phyloP scores from a whole-genome alignment of 2,113 vertebrate species.

The Taurulus bubalis region DNA sequence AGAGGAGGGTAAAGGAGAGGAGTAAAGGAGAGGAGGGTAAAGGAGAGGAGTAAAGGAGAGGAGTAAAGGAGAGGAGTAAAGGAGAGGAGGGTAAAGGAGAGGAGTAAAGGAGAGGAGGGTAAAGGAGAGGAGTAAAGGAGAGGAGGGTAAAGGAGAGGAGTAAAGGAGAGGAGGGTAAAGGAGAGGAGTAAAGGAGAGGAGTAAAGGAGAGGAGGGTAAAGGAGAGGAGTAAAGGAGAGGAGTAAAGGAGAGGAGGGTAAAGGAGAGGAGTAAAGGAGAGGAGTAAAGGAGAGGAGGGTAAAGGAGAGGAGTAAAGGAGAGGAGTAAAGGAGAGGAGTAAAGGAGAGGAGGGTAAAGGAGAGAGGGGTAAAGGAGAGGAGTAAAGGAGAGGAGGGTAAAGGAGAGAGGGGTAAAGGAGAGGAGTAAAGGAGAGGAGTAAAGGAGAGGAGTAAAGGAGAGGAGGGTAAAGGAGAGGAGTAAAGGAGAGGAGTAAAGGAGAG shows the following conservation, averaged over 20 bases:
- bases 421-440: not conserved
- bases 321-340: too few relatives aligned
- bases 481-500: too few relatives aligned
- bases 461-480: too few relatives aligned
- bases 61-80: too few relatives aligned
- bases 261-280: too few relatives aligned
- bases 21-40: slow-evolving; percentile 1
- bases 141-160: too few relatives aligned
- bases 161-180: too few relatives aligned
- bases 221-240: not conserved
- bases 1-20: slow-evolving; percentile 6
- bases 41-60: too few relatives aligned
- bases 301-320: too few relatives aligned
- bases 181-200: not conserved
- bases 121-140: too few relatives aligned
- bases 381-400: not conserved
- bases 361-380: not conserved
- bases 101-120: not conserved
- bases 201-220: not conserved
- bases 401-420: not conserved
- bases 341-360: too few relatives aligned
- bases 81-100: slow-evolving; percentile 45
- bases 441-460: too few relatives aligned
- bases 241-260: slow-evolving; percentile 7
- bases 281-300: slow-evolving; percentile 40